A percentile compares a stretch with the other conserved stretches of the same genome.
Evolutionary conservation across 1,140 invertebrate genomes (phyloP).

Genomic region (Melipona quadrifasciata): DNA sequence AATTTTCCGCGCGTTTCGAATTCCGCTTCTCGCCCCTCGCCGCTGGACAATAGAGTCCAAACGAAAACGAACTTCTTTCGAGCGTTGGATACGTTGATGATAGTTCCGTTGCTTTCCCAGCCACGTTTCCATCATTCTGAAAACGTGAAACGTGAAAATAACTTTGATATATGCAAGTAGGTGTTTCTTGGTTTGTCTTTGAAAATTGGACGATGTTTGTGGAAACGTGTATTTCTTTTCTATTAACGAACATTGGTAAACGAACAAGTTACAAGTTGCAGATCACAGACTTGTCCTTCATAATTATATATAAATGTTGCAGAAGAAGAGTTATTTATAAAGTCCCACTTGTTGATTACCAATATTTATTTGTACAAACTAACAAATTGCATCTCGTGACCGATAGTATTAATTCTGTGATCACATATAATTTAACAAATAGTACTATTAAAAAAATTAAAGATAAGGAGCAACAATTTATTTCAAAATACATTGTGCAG

Average conservation of each 20-base stretch:
- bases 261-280: neutral
- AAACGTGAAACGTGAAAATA: neutral
- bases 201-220: neutral
- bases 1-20: constrained; percentile 6
- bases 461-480: too few species aligned
- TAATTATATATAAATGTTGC: neutral
- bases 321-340: neutral
- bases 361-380: too few species aligned
- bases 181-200: neutral
- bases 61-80: too few species aligned
- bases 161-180: neutral
- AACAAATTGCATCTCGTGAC: too few species aligned
- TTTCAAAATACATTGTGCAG: too few species aligned
- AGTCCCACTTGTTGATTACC: too few species aligned
- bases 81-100: neutral
- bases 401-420: too few species aligned
- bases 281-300: neutral
- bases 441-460: too few species aligned
- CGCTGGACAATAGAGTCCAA: neutral
- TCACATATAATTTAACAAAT: too few species aligned
- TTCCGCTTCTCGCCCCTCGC: neutral
- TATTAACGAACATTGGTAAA: neutral
- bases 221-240: too few species aligned
- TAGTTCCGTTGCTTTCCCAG: neutral
- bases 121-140: too few species aligned